Conservation (phyloP, 2,797 vertebrate genomes). For the Megalops cyprinoides region DNA sequence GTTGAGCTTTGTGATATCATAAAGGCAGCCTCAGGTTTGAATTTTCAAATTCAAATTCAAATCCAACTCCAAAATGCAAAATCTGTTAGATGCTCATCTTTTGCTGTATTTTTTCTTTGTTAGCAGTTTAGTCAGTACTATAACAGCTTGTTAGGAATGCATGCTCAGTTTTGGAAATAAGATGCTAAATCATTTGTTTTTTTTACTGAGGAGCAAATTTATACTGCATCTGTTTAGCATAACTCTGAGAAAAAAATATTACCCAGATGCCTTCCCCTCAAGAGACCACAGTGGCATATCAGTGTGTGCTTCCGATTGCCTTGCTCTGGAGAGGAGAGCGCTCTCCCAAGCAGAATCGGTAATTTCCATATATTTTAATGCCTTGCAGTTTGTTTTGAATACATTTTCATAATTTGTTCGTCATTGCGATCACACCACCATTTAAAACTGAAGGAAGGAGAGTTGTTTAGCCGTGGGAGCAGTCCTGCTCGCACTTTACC, state of each 20-base stretch:
- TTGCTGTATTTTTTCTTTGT: conserved; percentile 30
- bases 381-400: conserved; percentile 51
- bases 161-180: conserved; percentile 53
- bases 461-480: conserved; percentile 44
- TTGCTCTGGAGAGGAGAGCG: neutral
- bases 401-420: conserved; percentile 46
- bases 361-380: conserved; percentile 57
- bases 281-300: conserved; percentile 18
- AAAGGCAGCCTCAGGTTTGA: conserved; percentile 44
- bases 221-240: conserved; percentile 58
- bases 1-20: conserved; percentile 52
- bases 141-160: conserved; percentile 55
- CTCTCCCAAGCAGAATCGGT: conserved; percentile 45
- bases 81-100: neutral
- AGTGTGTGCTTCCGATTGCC: conserved; percentile 43
- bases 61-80: neutral
- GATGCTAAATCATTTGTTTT: conserved; percentile 62
- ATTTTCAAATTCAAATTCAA: neutral
- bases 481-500: too few species aligned
- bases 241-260: conserved; percentile 20
- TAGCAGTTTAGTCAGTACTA: conserved; percentile 25
- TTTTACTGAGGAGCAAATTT: conserved; percentile 52
- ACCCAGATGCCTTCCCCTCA: neutral
- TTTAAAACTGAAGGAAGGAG: conserved; percentile 51
- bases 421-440: conserved; percentile 41